Evolutionary conservation across 2,888 invertebrate species (phyloP).

Genomic region (Trissolcus japonicus): DNA sequence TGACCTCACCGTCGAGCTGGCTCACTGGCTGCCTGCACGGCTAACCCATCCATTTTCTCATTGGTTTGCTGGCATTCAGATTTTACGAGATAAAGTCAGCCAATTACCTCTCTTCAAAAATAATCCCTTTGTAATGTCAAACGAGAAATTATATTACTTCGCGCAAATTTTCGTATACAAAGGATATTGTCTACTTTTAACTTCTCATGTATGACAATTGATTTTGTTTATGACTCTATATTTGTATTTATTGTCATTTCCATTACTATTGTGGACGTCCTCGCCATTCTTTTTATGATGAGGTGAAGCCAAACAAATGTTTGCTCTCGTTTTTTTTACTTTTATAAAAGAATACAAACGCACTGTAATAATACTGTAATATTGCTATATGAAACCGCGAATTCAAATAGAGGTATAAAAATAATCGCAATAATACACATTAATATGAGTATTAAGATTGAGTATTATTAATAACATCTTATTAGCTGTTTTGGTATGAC

Average conservation of each 20-base stretch:
- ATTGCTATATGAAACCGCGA: no score
- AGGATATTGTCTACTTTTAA: constrained; percentile 48
- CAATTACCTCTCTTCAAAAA: constrained; percentile 57
- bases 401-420: no score
- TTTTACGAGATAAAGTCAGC: constrained; percentile 59
- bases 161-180: constrained; percentile 52
- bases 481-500: no score
- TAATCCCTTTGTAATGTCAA: constrained; percentile 56
- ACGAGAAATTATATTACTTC: constrained; percentile 54
- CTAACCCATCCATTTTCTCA: constrained; percentile 57
- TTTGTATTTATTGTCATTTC: constrained; percentile 11
- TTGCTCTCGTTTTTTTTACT: no score
- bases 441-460: no score
- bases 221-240: constrained; percentile 40
- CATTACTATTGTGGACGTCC: no score
- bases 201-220: constrained; percentile 46
- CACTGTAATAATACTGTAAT: no score
- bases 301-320: no score
- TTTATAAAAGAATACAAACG: no score
- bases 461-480: no score
- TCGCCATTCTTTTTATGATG: no score
- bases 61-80: constrained; percentile 59
- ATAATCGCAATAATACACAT: no score
- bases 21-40: constrained; percentile 14
- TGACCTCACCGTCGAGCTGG: constrained; percentile 52